Conservation (phyloP, 2,113 vertebrate species). For the Neofelis nebulosa region DNA sequence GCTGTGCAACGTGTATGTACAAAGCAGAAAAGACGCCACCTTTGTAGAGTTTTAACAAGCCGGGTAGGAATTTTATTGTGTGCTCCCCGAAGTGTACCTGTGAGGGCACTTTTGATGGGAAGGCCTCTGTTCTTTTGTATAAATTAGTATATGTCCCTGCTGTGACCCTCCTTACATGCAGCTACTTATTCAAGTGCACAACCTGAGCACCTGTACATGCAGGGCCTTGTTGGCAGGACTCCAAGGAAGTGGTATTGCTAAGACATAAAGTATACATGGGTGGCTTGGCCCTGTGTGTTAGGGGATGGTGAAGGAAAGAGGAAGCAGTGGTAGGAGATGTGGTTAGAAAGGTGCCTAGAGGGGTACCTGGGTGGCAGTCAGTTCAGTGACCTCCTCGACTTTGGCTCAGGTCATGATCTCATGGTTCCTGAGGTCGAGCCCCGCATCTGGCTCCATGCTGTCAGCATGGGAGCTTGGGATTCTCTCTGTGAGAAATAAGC, state of each 20-base stretch:
- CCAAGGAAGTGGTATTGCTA: neutral
- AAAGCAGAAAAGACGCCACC: neutral
- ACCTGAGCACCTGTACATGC: neutral
- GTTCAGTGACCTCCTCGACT: no score
- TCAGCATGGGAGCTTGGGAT: no score
- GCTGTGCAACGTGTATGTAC: no score
- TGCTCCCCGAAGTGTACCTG: neutral
- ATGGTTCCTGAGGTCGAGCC: no score
- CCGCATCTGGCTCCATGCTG: fast-evolving
- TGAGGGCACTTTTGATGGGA: neutral
- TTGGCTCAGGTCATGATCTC: no score
- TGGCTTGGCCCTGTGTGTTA: neutral
- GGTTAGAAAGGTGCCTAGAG: neutral
- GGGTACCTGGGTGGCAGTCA: no score
- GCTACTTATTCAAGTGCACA: neutral
- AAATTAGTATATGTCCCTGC: neutral
- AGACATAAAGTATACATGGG: neutral
- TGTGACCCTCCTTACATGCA: neutral
- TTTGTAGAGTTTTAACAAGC: neutral
- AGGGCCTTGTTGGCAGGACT: neutral
- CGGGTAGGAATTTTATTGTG: neutral
- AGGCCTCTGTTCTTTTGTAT: neutral
- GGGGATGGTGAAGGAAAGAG: neutral
- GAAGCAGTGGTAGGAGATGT: neutral
- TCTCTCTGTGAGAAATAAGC: no score